phyloP scores from a whole-genome alignment of 1,140 invertebrate genomes.

The Andrena cerasifolii region DNA sequence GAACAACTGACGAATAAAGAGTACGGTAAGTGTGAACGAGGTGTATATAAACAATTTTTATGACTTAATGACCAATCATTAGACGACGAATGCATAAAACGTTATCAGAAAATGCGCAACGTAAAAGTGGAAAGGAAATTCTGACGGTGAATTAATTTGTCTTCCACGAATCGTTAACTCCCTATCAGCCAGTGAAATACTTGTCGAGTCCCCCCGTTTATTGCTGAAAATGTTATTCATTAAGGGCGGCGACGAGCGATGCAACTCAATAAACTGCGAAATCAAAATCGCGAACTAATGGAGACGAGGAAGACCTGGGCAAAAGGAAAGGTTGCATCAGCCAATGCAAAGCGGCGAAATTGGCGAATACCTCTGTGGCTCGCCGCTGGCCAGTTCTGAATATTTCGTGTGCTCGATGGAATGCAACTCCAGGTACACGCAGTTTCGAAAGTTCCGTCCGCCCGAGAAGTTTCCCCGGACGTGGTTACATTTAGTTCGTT shows the following conservation, averaged over 20 bases:
- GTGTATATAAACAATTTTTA: too few species aligned
- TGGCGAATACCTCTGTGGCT: conserved; percentile 21
- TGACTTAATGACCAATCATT: not conserved
- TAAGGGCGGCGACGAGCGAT: conserved; percentile 7
- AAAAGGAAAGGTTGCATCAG: not conserved
- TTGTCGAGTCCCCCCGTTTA: not conserved
- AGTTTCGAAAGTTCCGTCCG: conserved; percentile 21
- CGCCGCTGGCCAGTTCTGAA: conserved; percentile 22
- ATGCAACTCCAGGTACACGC: conserved; percentile 8
- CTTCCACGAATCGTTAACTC: not conserved
- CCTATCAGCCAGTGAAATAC: not conserved
- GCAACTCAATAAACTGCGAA: conserved; percentile 8
- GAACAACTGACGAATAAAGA: too few species aligned
- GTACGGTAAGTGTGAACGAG: too few species aligned
- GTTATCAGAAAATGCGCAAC: not conserved
- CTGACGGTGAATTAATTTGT: not conserved
- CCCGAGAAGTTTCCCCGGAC: not conserved
- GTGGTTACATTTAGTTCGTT: conserved; percentile 28
- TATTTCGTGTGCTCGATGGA: conserved; percentile 44
- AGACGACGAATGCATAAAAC: not conserved
- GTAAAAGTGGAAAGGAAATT: not conserved
- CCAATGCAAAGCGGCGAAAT: conserved; percentile 22
- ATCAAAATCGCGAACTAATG: conserved; percentile 34
- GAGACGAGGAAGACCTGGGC: not conserved
- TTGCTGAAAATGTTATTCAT: not conserved